phyloP scores from a whole-genome alignment of 2,797 vertebrate species.

The Cirrhinus mrigala region DNA sequence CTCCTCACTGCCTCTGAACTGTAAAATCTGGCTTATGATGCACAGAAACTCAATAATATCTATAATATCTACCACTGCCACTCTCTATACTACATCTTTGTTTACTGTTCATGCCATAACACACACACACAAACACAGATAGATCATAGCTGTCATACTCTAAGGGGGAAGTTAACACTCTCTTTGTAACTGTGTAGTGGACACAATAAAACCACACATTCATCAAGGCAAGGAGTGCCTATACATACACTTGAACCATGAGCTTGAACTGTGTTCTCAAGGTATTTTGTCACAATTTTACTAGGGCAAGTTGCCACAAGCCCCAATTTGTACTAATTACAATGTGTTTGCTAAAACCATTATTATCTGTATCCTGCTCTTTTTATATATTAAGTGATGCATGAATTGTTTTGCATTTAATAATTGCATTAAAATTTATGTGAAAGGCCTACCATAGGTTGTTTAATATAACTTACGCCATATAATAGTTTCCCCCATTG shows the following conservation, averaged over 20 bases:
- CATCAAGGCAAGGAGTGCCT: background rate
- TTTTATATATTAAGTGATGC: background rate
- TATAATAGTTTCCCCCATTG: background rate
- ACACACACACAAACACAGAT: background rate
- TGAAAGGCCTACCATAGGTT: too few relatives aligned
- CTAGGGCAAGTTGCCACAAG: background rate
- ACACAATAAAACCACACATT: background rate
- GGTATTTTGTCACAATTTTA: background rate
- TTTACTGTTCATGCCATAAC: too few relatives aligned
- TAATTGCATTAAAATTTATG: background rate
- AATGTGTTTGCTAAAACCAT: background rate
- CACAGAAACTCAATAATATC: constrained; percentile 2
- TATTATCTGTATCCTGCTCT: background rate
- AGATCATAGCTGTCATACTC: too few relatives aligned
- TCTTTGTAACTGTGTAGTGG: too few relatives aligned
- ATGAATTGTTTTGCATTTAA: background rate
- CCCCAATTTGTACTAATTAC: background rate
- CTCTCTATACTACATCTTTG: background rate
- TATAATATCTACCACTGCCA: background rate
- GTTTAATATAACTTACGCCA: background rate
- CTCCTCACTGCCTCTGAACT: background rate
- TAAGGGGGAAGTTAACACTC: too few relatives aligned
- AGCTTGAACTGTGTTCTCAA: background rate
- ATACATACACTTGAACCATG: background rate
- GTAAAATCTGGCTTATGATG: constrained; percentile 32